Percentiles rank a stretch among this genome's conserved stretches.
Evolutionary conservation across 2,797 vertebrate genomes (phyloP).

Genomic region (Artibeus lituratus): DNA sequence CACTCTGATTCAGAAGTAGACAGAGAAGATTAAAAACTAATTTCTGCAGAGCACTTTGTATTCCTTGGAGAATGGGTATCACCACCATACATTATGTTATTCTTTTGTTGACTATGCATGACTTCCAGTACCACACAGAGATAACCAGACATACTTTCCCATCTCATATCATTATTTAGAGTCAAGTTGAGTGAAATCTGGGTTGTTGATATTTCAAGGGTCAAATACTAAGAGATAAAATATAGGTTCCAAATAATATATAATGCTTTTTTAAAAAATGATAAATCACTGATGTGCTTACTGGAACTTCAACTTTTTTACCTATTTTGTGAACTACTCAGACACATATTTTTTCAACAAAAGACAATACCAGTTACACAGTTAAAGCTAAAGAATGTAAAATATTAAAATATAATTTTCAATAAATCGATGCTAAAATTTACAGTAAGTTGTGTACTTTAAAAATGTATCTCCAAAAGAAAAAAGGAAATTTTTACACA

Average conservation of each 20-base stretch:
- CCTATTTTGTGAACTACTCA: constrained; percentile 56
- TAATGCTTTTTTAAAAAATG: constrained; percentile 69
- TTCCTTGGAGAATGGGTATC: constrained; percentile 60
- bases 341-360: constrained; percentile 20
- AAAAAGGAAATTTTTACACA: background rate
- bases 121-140: constrained; percentile 45
- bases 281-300: constrained; percentile 73
- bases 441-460: constrained; percentile 26
- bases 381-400: constrained; percentile 2
- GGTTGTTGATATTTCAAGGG: constrained; percentile 54
- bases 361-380: background rate
- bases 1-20: constrained; percentile 51
- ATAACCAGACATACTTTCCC: constrained; percentile 54
- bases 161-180: constrained; percentile 50
- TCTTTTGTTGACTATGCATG: constrained; percentile 65
- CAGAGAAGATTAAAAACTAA: constrained; percentile 66
- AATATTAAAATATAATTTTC: constrained; percentile 39
- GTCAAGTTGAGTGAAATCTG: constrained; percentile 67
- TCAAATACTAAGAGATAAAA: constrained; percentile 65
- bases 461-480: background rate
- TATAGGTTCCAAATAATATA: constrained; percentile 61
- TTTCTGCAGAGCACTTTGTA: constrained; percentile 64
- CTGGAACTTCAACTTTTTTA: constrained; percentile 68
- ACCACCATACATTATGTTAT: constrained; percentile 62
- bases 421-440: background rate